phyloP scores from a whole-genome alignment of 1,140 invertebrate genomes.

The Drosophila paulistorum region DNA sequence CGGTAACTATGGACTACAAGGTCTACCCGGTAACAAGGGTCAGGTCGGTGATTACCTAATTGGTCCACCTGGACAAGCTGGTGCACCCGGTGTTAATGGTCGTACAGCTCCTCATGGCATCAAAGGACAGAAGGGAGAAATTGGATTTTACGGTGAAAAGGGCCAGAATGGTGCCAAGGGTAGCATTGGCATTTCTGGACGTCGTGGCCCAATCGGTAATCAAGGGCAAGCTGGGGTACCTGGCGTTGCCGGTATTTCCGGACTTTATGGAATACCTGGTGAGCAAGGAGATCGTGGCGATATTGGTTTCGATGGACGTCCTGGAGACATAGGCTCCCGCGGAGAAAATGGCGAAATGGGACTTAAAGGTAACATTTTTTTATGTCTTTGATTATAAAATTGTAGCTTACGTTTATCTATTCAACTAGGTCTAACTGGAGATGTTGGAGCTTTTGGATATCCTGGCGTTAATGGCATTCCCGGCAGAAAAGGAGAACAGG shows the following conservation, averaged over 20 bases:
- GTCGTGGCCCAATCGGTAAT: conserved; percentile 84
- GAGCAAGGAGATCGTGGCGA: conserved; percentile 85
- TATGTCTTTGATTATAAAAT: conserved; percentile 57
- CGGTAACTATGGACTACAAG: conserved; percentile 78
- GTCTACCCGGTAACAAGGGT: conserved; percentile 84
- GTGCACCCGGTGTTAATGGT: conserved; percentile 85
- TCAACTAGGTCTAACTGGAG: conserved; percentile 79
- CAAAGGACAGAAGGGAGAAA: conserved; percentile 86
- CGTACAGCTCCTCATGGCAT: conserved; percentile 84
- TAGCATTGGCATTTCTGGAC: conserved; percentile 84
- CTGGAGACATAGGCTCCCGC: conserved; percentile 83
- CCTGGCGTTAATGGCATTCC: conserved; percentile 81
- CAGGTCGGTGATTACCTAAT: conserved; percentile 84
- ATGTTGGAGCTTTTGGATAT: conserved; percentile 84
- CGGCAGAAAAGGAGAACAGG: conserved; percentile 84
- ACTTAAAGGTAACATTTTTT: conserved; percentile 83
- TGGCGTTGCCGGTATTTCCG: conserved; percentile 82
- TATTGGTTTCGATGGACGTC: conserved; percentile 83
- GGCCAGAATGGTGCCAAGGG: conserved; percentile 73
- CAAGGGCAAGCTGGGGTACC: conserved; percentile 84
- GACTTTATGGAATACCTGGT: conserved; percentile 85
- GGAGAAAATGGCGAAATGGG: conserved; percentile 85
- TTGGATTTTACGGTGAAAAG: conserved; percentile 48
- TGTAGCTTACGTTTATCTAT: neutral
- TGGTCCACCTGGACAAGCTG: conserved; percentile 85